These are phyloP conservation scores for Drosophila dives DNA, from an alignment of 2,888 invertebrate genomes.

Conservation along the genomic window DNA sequence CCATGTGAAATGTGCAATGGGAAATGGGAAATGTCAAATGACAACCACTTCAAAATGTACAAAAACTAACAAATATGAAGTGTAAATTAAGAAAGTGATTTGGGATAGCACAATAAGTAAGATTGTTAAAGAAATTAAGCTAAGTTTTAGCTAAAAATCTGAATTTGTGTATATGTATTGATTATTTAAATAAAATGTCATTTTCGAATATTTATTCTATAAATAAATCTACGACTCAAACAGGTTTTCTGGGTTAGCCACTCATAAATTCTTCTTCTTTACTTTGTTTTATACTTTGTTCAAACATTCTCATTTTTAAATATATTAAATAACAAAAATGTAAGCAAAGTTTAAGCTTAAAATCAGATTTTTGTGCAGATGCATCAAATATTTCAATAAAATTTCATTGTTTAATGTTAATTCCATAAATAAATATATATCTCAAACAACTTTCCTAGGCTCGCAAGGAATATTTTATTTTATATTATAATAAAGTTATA, in stretches of 20 bases:
- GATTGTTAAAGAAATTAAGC: neutral
- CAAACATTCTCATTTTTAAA: too few species aligned
- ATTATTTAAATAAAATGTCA: neutral
- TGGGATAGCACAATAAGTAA: neutral
- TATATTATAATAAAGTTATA: neutral
- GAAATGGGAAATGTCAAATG: constrained; percentile 6
- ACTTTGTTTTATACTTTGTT: too few species aligned
- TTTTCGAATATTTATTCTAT: neutral
- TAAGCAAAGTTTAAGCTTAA: too few species aligned
- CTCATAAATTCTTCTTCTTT: too few species aligned
- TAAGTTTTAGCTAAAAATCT: neutral
- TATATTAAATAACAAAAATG: too few species aligned
- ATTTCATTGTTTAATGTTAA: too few species aligned
- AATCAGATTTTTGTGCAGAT: too few species aligned
- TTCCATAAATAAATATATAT: too few species aligned
- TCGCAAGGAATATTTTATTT: neutral
- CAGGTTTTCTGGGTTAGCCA: too few species aligned
- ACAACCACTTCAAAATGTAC: constrained; percentile 27
- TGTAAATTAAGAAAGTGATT: neutral
- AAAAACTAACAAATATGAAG: neutral
- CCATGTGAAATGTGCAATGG: constrained; percentile 2
- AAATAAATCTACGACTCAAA: neutral
- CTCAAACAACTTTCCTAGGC: rapidly evolving
- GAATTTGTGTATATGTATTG: neutral
- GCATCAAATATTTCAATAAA: too few species aligned